These are phyloP conservation scores for Zoanthus solanderi DNA, from an alignment of 92 coral and sea anemone species.

Conservation along the genomic window DNA sequence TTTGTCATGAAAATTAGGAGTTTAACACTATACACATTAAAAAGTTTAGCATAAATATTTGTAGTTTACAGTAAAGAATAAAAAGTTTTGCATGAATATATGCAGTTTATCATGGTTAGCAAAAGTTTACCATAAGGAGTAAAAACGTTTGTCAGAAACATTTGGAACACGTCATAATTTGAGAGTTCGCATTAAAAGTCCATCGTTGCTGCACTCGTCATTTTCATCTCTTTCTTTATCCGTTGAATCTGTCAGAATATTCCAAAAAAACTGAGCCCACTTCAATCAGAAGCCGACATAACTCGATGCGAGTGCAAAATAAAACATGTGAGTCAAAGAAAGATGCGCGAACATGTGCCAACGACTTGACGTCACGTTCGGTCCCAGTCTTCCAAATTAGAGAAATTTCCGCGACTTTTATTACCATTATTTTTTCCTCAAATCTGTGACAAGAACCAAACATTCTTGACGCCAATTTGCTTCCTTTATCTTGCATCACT, in stretches of 20 bases:
- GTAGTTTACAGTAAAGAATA: not conserved
- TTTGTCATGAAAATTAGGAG: not conserved
- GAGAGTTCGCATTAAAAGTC: not conserved
- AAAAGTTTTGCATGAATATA: slow-evolving; percentile 6
- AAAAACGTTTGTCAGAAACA: slow-evolving; percentile 4
- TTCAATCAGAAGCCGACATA: not conserved
- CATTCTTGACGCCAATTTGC: too few relatives aligned
- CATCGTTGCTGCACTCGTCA: not conserved
- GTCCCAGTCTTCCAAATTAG: not conserved
- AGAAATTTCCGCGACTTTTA: not conserved
- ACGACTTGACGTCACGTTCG: not conserved
- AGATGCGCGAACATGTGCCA: not conserved
- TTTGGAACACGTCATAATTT: slow-evolving; percentile 4
- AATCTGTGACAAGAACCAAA: too few relatives aligned
- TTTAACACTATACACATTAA: not conserved
- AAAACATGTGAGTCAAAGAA: not conserved
- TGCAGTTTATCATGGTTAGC: slow-evolving; percentile 1
- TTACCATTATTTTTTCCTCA: too few relatives aligned
- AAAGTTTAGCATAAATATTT: slow-evolving; percentile 11
- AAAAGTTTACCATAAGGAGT: slow-evolving; percentile 11
- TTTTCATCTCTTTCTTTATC: not conserved
- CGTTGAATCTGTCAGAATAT: not conserved
- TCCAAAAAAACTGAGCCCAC: not conserved
- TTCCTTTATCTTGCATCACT: too few relatives aligned
- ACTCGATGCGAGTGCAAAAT: not conserved